Percentiles rank a stretch among this genome's conserved stretches.
phyloP scores from a whole-genome alignment of 2,888 invertebrate genomes.

The Amphipoea lucens region DNA sequence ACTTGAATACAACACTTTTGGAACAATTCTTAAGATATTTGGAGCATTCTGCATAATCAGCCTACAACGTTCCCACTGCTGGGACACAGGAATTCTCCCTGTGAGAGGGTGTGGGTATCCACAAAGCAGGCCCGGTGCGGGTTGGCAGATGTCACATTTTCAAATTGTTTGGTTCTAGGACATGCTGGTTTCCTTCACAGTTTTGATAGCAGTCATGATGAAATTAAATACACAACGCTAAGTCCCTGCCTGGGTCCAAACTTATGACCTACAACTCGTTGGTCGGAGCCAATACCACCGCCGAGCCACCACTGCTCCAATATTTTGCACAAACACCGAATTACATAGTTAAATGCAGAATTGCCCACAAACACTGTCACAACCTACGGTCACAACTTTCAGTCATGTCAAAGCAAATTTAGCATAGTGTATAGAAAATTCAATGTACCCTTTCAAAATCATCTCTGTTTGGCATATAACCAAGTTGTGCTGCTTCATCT shows the following conservation, averaged over 20 bases:
- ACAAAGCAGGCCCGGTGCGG: neutral
- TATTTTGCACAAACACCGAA: neutral
- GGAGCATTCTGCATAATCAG: neutral
- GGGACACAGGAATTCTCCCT: neutral
- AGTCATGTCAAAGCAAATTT: neutral
- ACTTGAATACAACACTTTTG: neutral
- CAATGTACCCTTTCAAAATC: slow-evolving; percentile 96
- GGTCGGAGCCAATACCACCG: neutral
- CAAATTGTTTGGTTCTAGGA: neutral
- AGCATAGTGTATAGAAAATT: neutral
- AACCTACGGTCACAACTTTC: neutral
- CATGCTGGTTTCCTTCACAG: no score
- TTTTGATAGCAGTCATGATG: neutral
- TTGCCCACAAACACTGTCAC: neutral
- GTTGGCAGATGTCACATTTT: neutral
- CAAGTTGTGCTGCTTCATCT: slow-evolving; percentile 96
- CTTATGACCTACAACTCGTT: neutral
- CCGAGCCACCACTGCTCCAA: neutral
- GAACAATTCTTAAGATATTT: neutral
- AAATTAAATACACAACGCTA: neutral
- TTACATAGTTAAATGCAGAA: neutral
- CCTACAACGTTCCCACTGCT: neutral
- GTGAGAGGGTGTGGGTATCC: neutral
- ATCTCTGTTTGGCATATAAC: slow-evolving; percentile 98
- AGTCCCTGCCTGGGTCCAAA: neutral